Base-by-base conservation (phyloP, 2,888 invertebrate species). In the Mimas tiliae region DNA sequence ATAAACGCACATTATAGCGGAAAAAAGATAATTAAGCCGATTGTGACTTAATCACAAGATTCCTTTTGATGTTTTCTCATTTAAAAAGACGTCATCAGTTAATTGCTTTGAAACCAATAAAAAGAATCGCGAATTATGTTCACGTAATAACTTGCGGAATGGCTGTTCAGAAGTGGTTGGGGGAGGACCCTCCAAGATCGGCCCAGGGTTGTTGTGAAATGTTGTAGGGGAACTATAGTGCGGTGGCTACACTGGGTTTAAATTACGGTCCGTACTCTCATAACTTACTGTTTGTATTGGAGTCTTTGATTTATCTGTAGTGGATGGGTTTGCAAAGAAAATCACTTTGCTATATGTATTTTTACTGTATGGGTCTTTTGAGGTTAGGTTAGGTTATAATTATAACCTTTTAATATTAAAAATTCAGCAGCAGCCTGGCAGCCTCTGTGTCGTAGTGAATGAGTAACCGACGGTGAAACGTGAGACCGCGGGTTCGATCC, bases 51-150 rank as follows among this genome's bases (percentile, higher is more conserved):
- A 58, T 58, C 58, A 58, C 42, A 38, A 34, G 58, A 58, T 58
- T 42, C 38, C 58, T 42, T 58, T 58, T 58, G 58, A 58, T 58
- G 42, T 42, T 38, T 58, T 58, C 58, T 42, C 58, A 58, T 58
- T 58, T 42, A 58, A 79, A 55, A 58, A 77, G 78, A 75, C 75
- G 72, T 71, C 76, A 74, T 72, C 77, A 86, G 80, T 84, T 84
- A 85, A 85, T 85, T 84, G 84, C 80, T 80, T 66, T 70, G 74
- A 78, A 83, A 85, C 86, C 84, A 85, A 86, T 88, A 85, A 85
- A 85, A 76, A 82, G 79, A 85, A 79, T 74, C 74, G 73, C 79
- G 86, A 85, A 82, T 86, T 85, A 86, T 83, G 80, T 81, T 77
- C 79, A 74, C 81, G 78, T 81, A 82, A 76, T 58, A 48, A 62